Base-by-base conservation (phyloP, 1,140 invertebrate species). In the Drosophila prosaltans region DNA sequence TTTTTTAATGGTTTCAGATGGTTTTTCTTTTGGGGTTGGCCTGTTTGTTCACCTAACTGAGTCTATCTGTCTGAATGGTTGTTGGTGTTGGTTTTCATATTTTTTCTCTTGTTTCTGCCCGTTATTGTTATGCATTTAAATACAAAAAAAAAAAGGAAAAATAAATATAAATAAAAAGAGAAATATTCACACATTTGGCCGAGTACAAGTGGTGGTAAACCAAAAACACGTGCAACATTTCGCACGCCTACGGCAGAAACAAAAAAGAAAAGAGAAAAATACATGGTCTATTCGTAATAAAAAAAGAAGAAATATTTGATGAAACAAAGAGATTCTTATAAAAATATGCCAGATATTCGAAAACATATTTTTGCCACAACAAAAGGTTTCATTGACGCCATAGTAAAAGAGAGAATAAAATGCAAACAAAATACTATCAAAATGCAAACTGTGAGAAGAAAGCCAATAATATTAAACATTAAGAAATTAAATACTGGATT, bases 311-410 rank as follows among this genome's bases (percentile, higher is more conserved):
- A 36, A 59, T 39, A 40, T 40, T 59, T 21, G 24, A 62, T 40
- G 24, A 30, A 51, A 51, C 1, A n/a, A 43, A 43, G 11, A n/a
- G 3, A 51, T 24, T 24, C 7, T 24, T 48, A 24, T 51, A 21
- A 51, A 32, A 59, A 36, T 21, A 16, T 32, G 57, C 7, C 62
- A 24, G 67, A 54, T 28, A 69, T 39, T 65, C 36, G 60, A 48
- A 69, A 65, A 65, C 28, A 30, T 69, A 36, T 11, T 21, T 65
- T 65, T 40, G 41, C 16, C 62, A 69, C n/a, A 64, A 66, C 16
- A 8, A 65, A 10, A 16, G 10, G 6, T 40, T 21, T 10, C 7
- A 58, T 8, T 59, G 9, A 16, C 4, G 2, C 3, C 26, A 24
- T 40, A 24, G 16, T 24, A 24, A 9, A 28, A 10, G n/a, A 10